These are phyloP conservation scores for Xenopus laevis DNA, from an alignment of 2,113 vertebrate genomes.

Conservation along the genomic window DNA sequence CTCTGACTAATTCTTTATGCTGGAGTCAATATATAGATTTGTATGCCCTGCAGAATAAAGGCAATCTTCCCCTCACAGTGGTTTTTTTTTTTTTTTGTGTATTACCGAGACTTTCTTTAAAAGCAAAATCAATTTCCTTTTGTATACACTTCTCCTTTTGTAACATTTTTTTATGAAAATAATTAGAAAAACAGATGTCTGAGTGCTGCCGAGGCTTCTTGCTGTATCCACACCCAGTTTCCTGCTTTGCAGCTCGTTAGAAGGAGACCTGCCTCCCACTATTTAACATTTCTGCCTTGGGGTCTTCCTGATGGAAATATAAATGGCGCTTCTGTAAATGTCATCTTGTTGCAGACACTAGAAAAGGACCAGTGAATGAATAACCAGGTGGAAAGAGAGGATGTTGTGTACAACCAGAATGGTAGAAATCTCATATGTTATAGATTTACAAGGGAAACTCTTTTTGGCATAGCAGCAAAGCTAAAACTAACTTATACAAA, in stretches of 20 bases:
- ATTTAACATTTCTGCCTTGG: neutral
- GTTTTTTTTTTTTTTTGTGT: conserved; percentile 1
- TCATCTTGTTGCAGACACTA: neutral
- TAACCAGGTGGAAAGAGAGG: neutral
- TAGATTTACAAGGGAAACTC: too few species aligned
- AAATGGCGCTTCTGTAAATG: conserved; percentile 24
- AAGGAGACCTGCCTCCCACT: neutral
- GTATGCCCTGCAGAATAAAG: neutral
- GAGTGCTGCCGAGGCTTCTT: neutral
- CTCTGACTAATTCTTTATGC: conserved; percentile 16
- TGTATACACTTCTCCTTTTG: neutral
- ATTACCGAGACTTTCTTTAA: neutral
- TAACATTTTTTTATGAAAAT: neutral
- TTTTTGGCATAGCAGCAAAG: too few species aligned
- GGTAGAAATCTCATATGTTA: too few species aligned
- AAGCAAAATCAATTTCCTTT: conserved; percentile 1
- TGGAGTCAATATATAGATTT: conserved; percentile 23
- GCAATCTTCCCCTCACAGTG: neutral
- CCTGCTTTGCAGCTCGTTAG: conserved; percentile 23
- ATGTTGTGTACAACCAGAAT: neutral
- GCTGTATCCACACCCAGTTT: conserved; percentile 14
- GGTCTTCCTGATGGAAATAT: conserved; percentile 11
- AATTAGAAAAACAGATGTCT: conserved; percentile 28
- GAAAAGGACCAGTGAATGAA: neutral
- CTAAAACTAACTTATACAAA: too few species aligned